phyloP scores from a whole-genome alignment of 2,888 invertebrate species.

The Pristionchus entomophagus region DNA sequence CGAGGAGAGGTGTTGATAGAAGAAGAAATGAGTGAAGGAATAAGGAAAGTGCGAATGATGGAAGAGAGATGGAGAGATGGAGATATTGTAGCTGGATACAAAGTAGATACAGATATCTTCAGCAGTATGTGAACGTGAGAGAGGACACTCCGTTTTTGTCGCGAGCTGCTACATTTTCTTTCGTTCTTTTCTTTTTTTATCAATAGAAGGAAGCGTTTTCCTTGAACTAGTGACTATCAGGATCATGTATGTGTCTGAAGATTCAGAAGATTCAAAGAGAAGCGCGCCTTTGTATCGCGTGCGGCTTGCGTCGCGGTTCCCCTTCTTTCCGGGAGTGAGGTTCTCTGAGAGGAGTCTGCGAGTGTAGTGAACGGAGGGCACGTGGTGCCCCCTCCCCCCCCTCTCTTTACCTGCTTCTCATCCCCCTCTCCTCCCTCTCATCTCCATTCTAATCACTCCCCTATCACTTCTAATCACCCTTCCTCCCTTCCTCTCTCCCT shows the following conservation, averaged over 20 bases:
- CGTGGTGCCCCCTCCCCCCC: neutral
- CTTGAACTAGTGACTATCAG: neutral
- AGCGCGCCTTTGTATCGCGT: slow-evolving; percentile 3
- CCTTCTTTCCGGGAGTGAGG: neutral
- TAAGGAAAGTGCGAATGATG: slow-evolving; percentile 8
- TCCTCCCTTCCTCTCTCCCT: too few species aligned
- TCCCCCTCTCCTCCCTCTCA: neutral
- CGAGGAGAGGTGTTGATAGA: slow-evolving; percentile 7
- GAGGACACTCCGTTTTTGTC: neutral
- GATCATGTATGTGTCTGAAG: neutral
- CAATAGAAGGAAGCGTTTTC: too few species aligned
- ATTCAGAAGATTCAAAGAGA: neutral
- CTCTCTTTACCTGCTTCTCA: slow-evolving; percentile 7
- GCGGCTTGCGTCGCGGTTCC: slow-evolving; percentile 21
- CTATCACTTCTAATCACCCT: slow-evolving; percentile 29
- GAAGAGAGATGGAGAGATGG: neutral
- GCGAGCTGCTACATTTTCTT: neutral
- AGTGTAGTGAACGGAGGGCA: slow-evolving; percentile 22
- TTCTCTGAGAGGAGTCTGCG: neutral
- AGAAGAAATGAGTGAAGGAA: neutral
- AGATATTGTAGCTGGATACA: neutral
- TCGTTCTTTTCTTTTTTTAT: neutral
- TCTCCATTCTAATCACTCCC: slow-evolving; percentile 34
- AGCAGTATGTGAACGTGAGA: neutral
- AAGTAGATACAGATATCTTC: neutral